These are phyloP conservation scores for Labeo calbasu DNA, from an alignment of 2,797 vertebrate genomes.

Conservation along the genomic window DNA sequence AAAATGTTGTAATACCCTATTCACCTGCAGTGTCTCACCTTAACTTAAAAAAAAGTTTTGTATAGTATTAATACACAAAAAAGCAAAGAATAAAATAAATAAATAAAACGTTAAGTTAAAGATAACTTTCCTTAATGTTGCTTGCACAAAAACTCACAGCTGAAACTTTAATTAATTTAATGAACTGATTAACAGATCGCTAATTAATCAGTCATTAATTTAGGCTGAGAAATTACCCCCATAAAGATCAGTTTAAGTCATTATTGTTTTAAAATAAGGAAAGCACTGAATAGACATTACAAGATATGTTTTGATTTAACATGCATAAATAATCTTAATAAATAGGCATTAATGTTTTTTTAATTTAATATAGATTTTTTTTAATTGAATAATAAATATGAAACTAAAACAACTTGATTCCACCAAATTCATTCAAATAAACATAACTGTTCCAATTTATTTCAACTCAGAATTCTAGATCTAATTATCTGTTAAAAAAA, in stretches of 20 bases:
- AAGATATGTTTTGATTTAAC: background rate
- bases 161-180: background rate
- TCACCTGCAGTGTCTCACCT: too few relatives aligned
- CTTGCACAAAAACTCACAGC: background rate
- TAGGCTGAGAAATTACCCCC: background rate
- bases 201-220: background rate
- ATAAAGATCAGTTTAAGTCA: too few relatives aligned
- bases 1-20: too few relatives aligned
- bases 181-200: background rate
- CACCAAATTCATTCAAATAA: background rate
- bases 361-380: too few relatives aligned
- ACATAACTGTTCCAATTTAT: background rate
- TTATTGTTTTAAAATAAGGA: background rate
- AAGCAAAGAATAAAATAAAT: too few relatives aligned
- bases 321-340: too few relatives aligned
- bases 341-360: too few relatives aligned
- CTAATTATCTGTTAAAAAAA: background rate
- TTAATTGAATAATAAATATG: background rate
- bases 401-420: background rate
- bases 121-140: background rate
- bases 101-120: too few relatives aligned
- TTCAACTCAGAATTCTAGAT: background rate
- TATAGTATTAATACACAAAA: background rate
- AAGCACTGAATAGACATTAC: background rate
- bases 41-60: too few relatives aligned